These are phyloP conservation scores for Rhadina sibilatrix DNA, from an alignment of 2,113 vertebrate species.

Conservation along the genomic window DNA sequence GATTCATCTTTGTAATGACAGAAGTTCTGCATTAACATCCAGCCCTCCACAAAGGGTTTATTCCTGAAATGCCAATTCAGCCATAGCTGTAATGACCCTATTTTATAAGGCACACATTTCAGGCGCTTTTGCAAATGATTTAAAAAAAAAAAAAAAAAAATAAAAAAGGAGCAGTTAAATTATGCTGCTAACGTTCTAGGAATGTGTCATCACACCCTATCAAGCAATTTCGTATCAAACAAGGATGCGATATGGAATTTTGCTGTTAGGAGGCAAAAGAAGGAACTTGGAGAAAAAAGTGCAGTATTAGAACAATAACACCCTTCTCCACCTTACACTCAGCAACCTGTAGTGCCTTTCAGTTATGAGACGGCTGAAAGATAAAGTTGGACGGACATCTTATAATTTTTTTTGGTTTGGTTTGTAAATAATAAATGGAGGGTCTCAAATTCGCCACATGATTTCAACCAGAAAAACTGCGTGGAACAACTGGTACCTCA, in stretches of 20 bases:
- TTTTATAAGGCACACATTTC: conserved; percentile 51
- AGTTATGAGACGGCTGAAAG: background rate
- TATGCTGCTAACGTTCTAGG: conserved; percentile 37
- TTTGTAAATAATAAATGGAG: conserved; percentile 8
- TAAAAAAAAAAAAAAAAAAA: conserved; percentile 15
- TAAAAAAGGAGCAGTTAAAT: conserved; percentile 35
- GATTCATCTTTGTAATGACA: background rate
- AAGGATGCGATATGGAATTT: background rate
- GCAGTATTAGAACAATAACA: background rate
- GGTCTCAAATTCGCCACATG: background rate
- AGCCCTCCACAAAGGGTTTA: conserved; percentile 39
- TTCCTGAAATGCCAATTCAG: conserved; percentile 49
- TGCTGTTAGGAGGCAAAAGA: background rate
- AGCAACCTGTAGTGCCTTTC: background rate
- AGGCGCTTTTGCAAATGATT: conserved; percentile 45
- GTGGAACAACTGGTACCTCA: conserved; percentile 11
- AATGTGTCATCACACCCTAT: conserved; percentile 58
- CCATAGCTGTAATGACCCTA: conserved; percentile 42
- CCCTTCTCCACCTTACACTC: background rate
- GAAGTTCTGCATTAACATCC: conserved; percentile 44
- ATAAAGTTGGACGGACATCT: background rate
- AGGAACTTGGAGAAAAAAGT: background rate
- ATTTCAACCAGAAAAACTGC: background rate
- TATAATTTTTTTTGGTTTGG: background rate
- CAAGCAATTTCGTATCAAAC: conserved; percentile 50